Base-by-base conservation (phyloP, 2,797 vertebrate species). In the Falco berigora region DNA sequence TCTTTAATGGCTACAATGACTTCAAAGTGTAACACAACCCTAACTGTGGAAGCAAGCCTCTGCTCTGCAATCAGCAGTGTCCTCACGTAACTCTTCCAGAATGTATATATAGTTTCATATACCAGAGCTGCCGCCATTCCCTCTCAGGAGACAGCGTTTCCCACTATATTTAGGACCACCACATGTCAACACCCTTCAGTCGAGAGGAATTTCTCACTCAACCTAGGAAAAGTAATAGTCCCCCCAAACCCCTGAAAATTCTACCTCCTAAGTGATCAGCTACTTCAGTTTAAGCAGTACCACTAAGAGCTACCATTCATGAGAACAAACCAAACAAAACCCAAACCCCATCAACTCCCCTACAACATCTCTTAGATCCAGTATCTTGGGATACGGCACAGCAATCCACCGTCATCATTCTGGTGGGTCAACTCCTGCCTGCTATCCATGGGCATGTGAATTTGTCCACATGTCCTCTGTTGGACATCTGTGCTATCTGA, bases 161-260 rank as follows among this genome's bases (percentile, higher is more conserved):
- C 55, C 83, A 62, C 93, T 96, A 92, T 97, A 96, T 96, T 95
- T 96, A 96, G 95, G 95, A 89, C 62, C 64, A 80, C 78, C 2
- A 6, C 66, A 61, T 95, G 94, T 80, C 79, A 95, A 96, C 88
- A 96, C 82, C 67, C 72, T 96, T 95, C 73, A 89, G 80, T 18
- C 0, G 16, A 94, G 53, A 87, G 81, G 84, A 91, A 96, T 83
- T 91, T 96, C 81, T 92, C 14, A 30, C 68, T 86, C 75, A 94
- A 63, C 64, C 84, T 83, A 92, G 87, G 94, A 95, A 87, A 94
- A 79, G 74, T 36, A 88, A 82, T 42, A 95, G 68, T 62, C 59
- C 55, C 40, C 20, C 5, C 27, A 82, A 86, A 56, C 5, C 14
- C 9, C 63, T 68, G 27, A 58, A 93, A 90, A 74, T 32, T 38